Evolutionary conservation across 2,888 invertebrate genomes (phyloP), one percentile per base, ranked within the genome.

Genomic region (Thecocarcelia acutangulata): DNA sequence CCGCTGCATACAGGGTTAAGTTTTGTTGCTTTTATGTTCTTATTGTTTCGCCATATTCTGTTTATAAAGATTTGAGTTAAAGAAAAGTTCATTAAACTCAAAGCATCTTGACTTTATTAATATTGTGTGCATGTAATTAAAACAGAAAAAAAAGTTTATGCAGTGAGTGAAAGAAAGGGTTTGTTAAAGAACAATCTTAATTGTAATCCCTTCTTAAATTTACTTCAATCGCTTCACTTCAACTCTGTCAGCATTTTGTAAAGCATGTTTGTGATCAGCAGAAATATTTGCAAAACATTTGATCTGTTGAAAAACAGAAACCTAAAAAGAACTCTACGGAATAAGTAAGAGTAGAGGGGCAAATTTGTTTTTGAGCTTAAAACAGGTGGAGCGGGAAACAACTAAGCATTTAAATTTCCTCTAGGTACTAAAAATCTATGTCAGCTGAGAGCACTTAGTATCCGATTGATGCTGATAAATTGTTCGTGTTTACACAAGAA

Each of bases 61-160:
- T 54, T 54, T 19, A 42, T 42, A 21, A 72, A 66, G 21, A 15
- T 15, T 61, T 58, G 48, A 3, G 8, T 69, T 40, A 54, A n/a
- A 59, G 54, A 64, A 48, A 82, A 82, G 82, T 82, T 82, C 82
- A 78, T 66, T 82, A 78, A 82, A 82, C 82, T 78, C 74, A 52
- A 42, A 40, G 48, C 61, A 42, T 64, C 58, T 69, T 77, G 77
- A 74, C 74, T 70, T 48, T 15, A 70, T 79, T 66, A 52, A 13
- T 40, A 9, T 21, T 37, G 40, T 63, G 40, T 66, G 52, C 42
- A 24, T 64, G 54, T 61, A 80, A 74, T 61, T 70, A 70, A 21
- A 42, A 44, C 52, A 19, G 70, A 44, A 58, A 15, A 33, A 33
- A 33, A 33, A 48, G n/a, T 72, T 72, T 78, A 9, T 52, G 33